Evolutionary conservation across 2,113 vertebrate genomes (phyloP), one percentile per base, ranked within the genome.

Genomic region (Pedionomus torquatus): DNA sequence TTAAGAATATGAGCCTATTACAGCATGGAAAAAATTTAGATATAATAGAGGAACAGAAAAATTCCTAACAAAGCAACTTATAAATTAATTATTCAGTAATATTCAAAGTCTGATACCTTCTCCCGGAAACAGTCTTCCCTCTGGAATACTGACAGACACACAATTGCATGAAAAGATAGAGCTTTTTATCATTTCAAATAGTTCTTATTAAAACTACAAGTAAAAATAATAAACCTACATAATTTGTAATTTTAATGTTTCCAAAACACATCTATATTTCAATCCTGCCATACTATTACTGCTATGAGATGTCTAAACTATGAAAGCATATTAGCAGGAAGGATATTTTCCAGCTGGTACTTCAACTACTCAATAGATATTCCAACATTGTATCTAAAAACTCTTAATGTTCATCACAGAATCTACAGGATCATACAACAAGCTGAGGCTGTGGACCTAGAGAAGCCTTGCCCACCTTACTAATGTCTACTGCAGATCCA

Each of bases 21-120:
- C 18, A 75, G 80, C 69, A 93, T 41, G 61, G 51, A 90, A 81
- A 94, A 58, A 68, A 69, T 5, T 5, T 9, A n/a, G 51, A 41
- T n/a, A 82, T 68, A 78, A 78, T 5, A 35, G 60, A 90, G 46
- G 21, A 51, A 90, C 41, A 79, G 64, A 60, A 74, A 74, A 90
- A 83, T 33, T 81, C 66, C 52, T 49, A 33, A 71, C 68, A 93
- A 95, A 93, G 51, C 46, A 70, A 93, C 49, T 90, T 58, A 23
- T 23, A 87, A 96, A 89, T 92, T 35, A 95, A 93, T 93, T 92
- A 93, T 93, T 88, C 87, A 88, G 84, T 87, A 90, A 43, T 74
- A 63, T 72, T 94, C 79, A 54, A 58, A 49, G 20, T 41, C 70
- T n/a, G 69, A 76, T 87, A 58, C n/a, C 70, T 95, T 78, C 41